These are phyloP conservation scores for Choloepus didactylus DNA, from an alignment of 2,797 vertebrate species.

Conservation along the genomic window DNA sequence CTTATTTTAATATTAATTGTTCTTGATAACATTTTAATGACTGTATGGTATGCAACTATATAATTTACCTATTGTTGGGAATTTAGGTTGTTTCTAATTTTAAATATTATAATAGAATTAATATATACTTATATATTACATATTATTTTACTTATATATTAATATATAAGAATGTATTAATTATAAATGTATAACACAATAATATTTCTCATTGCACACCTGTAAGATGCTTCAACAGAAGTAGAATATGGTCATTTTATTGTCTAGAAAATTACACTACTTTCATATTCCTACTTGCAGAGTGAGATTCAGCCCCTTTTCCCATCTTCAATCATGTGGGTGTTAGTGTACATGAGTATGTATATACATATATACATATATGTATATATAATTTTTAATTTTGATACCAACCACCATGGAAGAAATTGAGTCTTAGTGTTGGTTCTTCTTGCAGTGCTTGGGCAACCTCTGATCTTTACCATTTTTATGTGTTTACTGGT, in stretches of 20 bases:
- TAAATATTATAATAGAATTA: no score
- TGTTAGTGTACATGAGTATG: no score
- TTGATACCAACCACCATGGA: not conserved
- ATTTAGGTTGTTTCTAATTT: not conserved
- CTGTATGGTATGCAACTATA: not conserved
- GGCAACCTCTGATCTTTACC: not conserved
- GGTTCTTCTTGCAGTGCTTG: not conserved
- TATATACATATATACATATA: not conserved
- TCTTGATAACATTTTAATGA: not conserved
- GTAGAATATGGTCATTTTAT: not conserved
- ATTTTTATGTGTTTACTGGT: not conserved
- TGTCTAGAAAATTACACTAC: not conserved
- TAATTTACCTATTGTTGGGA: not conserved
- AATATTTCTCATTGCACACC: not conserved
- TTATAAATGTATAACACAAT: not conserved
- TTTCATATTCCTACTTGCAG: not conserved
- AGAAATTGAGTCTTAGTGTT: not conserved
- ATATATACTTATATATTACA: no score
- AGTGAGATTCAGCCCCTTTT: not conserved
- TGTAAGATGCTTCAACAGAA: not conserved
- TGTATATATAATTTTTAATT: not conserved
- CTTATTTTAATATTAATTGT: not conserved
- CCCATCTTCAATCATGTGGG: not conserved
- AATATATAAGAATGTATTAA: not conserved
- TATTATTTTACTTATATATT: not conserved